phyloP scores from a whole-genome alignment of 2,113 vertebrate species.

The Synchiropus splendidus region DNA sequence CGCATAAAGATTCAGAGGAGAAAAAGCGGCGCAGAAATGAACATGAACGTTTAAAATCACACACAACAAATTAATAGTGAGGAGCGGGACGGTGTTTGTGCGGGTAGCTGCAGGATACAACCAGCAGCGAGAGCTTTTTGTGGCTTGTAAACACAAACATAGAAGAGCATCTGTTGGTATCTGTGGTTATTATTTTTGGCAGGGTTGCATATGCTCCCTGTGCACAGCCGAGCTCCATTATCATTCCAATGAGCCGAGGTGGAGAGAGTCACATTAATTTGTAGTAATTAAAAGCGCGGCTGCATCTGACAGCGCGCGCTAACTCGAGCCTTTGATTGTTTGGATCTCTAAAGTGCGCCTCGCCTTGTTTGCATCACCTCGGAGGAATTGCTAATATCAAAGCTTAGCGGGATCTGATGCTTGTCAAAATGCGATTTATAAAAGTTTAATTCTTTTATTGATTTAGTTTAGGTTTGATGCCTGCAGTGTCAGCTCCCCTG shows the following conservation, averaged over 20 bases:
- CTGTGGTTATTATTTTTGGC: slow-evolving; percentile 90
- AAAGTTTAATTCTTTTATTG: slow-evolving; percentile 99
- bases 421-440: slow-evolving; percentile 99
- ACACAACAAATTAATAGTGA: slow-evolving; percentile 15
- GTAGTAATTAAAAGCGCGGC: slow-evolving; percentile 98
- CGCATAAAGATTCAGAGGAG: too few relatives aligned
- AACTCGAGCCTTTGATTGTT: slow-evolving; percentile 98
- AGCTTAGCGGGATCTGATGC: slow-evolving; percentile 95
- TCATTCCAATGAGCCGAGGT: slow-evolving; percentile 90
- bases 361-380: slow-evolving; percentile 96
- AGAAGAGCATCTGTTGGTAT: slow-evolving; percentile 76
- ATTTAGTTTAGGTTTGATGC: slow-evolving; percentile 99
- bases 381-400: slow-evolving; percentile 97
- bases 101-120: slow-evolving; percentile 44
- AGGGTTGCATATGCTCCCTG: slow-evolving; percentile 89
- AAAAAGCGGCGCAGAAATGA: slow-evolving; percentile 1
- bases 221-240: slow-evolving; percentile 81
- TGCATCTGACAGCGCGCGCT: slow-evolving; percentile 93
- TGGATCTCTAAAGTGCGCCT: slow-evolving; percentile 95
- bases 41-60: slow-evolving; percentile 35
- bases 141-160: slow-evolving; percentile 77
- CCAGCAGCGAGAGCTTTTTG: slow-evolving; percentile 66
- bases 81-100: background rate
- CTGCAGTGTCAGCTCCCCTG: slow-evolving; percentile 98
- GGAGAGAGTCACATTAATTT: slow-evolving; percentile 96